Conservation (phyloP, 2,888 invertebrate genomes). For the Hoplodrina blanda region DNA sequence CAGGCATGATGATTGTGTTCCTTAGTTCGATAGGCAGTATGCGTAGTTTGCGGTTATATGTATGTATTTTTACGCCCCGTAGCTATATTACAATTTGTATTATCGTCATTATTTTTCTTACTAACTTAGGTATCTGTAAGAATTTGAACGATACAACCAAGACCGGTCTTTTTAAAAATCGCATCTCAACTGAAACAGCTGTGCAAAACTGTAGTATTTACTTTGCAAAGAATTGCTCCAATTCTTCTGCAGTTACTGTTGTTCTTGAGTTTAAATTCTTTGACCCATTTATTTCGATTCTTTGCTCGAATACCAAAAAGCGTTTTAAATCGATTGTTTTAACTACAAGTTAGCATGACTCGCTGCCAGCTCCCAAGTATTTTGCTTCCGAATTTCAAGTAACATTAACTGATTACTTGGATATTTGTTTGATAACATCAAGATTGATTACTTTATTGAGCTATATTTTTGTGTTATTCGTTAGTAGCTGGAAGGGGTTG, state of each 20-base stretch:
- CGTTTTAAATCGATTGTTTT: constrained; percentile 41
- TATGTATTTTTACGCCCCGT: no score
- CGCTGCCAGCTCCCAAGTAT: constrained; percentile 10
- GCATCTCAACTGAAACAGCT: background rate
- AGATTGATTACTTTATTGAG: constrained; percentile 40
- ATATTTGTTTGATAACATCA: constrained; percentile 45
- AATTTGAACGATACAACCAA: background rate
- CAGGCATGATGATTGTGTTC: no score
- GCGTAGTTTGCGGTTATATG: no score
- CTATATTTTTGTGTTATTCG: constrained; percentile 15
- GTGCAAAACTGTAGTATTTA: constrained; percentile 24
- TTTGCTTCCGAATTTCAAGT: constrained; percentile 31
- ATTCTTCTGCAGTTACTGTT: constrained; percentile 16
- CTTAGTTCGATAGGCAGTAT: no score
- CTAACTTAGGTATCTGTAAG: background rate
- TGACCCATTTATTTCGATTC: constrained; percentile 20
- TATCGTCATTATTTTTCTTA: no score
- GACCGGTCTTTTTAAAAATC: no score
- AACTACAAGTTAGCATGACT: constrained; percentile 55
- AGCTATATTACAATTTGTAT: no score
- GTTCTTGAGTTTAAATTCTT: constrained; percentile 17
- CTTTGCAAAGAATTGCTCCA: constrained; percentile 14
- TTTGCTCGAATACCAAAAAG: constrained; percentile 1
- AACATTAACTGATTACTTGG: constrained; percentile 44
- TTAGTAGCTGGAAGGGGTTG: background rate